Evolutionary conservation across 2,797 vertebrate species (phyloP).

Genomic region (Onychomys arenicola): DNA sequence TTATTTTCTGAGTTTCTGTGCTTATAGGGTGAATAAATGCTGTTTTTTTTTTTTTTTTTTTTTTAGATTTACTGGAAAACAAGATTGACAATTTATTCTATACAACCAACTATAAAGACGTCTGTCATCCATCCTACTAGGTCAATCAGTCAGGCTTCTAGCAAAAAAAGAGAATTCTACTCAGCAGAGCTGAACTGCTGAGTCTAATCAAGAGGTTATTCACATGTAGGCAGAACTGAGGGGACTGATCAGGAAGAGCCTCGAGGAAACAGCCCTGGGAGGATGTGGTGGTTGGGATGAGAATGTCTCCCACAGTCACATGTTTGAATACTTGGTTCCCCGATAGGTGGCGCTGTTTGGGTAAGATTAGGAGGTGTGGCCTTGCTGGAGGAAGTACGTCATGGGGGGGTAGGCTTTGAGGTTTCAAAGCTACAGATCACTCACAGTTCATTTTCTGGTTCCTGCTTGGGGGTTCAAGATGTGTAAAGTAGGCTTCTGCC

Average conservation of each 20-base stretch:
- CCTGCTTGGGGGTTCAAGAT: background rate
- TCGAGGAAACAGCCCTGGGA: background rate
- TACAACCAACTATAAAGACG: background rate
- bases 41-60: no score
- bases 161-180: conserved; percentile 1
- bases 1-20: background rate
- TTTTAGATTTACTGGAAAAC: conserved; percentile 3
- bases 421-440: background rate
- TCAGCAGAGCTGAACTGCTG: background rate
- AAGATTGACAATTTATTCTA: conserved; percentile 30
- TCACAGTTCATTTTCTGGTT: no score
- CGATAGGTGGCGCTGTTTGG: no score
- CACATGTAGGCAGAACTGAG: background rate
- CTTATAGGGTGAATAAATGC: background rate
- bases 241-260: background rate
- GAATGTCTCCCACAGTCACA: background rate
- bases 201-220: background rate
- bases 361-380: no score
- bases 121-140: background rate
- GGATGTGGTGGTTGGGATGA: background rate
- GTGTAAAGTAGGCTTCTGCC: background rate
- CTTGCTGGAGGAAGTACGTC: background rate
- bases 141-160: background rate
- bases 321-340: no score
- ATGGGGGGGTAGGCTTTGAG: background rate